Conservation (phyloP, 2,113 vertebrate genomes). For the Budorcas taxicolor region DNA sequence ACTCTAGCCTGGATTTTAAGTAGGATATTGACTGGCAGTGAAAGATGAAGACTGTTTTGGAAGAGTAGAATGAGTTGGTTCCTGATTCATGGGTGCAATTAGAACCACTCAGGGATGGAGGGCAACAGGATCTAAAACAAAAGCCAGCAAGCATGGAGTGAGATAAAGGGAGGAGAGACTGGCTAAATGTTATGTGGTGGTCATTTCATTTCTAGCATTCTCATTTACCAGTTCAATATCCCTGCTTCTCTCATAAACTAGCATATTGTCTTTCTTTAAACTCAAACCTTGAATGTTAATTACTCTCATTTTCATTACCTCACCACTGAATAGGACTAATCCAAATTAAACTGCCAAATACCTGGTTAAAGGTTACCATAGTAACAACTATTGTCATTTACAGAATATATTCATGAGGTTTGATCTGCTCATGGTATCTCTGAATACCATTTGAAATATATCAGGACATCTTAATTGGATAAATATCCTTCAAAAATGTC, state of each 20-base stretch:
- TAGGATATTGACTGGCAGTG: slow-evolving; percentile 8
- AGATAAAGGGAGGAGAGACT: neutral
- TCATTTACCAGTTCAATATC: neutral
- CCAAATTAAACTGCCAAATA: neutral
- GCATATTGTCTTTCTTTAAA: neutral
- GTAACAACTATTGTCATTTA: slow-evolving; percentile 24
- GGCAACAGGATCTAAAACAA: slow-evolving; percentile 17
- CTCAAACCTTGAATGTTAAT: neutral
- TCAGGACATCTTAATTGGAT: neutral
- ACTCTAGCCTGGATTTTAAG: slow-evolving; percentile 1
- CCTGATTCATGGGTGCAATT: slow-evolving; percentile 48
- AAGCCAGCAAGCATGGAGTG: neutral
- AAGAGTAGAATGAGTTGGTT: neutral
- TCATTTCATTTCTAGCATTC: neutral
- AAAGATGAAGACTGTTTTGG: slow-evolving; percentile 28
- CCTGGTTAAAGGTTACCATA: neutral
- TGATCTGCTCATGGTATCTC: neutral
- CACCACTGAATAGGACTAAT: neutral
- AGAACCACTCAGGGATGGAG: slow-evolving; percentile 43
- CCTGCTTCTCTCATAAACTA: neutral
- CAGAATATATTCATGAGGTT: neutral
- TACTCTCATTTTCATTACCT: neutral
- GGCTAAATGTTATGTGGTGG: neutral
- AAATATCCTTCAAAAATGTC: neutral
- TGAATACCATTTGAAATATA: slow-evolving; percentile 14